phyloP scores from a whole-genome alignment of 2,113 vertebrate genomes.

The Corvus hawaiiensis region DNA sequence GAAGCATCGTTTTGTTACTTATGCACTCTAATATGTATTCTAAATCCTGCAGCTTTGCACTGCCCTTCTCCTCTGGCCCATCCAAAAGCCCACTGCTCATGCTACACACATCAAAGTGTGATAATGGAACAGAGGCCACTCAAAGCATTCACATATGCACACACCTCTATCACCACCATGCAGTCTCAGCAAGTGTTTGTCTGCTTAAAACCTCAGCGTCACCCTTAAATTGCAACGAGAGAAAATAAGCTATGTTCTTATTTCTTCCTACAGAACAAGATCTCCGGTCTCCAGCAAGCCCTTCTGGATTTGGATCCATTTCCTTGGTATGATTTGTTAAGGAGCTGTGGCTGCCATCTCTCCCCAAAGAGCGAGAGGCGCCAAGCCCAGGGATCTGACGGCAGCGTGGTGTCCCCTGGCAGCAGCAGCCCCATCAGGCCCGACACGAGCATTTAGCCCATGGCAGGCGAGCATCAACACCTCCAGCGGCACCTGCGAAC shows the following conservation, averaged over 20 bases:
- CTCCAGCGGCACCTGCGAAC: neutral
- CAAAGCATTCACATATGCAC: accelerated
- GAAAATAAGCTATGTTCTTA: neutral
- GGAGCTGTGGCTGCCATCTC: neutral
- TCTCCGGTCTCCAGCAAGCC: neutral
- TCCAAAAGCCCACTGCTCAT: neutral
- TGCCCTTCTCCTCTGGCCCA: neutral
- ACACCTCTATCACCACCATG: neutral
- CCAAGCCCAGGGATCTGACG: neutral
- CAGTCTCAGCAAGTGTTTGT: neutral
- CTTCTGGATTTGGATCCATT: neutral
- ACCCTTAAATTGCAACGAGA: neutral
- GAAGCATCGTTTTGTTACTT: neutral
- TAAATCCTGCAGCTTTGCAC: neutral
- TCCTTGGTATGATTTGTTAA: neutral
- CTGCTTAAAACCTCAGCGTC: neutral
- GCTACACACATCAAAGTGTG: neutral
- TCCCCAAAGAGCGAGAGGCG: neutral
- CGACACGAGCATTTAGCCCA: neutral
- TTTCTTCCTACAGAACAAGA: neutral
- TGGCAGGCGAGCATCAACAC: neutral
- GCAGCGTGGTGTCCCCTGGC: neutral
- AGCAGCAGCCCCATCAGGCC: neutral
- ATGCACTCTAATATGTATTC: accelerated
- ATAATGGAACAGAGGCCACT: neutral